These are phyloP conservation scores for Abrostola tripartita DNA, from an alignment of 2,888 invertebrate species.

Conservation along the genomic window DNA sequence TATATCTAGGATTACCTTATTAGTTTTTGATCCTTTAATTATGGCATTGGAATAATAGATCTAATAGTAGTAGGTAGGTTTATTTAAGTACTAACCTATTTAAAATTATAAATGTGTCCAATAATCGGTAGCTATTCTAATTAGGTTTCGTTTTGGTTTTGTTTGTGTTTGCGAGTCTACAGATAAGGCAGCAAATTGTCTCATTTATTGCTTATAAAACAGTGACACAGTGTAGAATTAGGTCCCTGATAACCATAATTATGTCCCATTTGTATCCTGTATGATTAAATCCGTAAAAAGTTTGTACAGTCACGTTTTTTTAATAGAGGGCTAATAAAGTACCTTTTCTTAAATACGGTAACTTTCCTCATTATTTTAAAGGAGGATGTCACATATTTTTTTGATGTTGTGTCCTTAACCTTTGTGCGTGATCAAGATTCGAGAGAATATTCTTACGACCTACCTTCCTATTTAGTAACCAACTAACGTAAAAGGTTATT, in stretches of 20 bases:
- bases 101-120: neutral
- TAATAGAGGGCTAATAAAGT: no score
- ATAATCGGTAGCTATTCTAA: neutral
- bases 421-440: no score
- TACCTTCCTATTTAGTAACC: no score
- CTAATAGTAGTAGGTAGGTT: neutral
- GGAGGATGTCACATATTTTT: no score
- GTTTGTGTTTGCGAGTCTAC: constrained; percentile 30
- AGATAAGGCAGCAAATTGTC: constrained; percentile 39
- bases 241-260: constrained; percentile 52
- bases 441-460: no score
- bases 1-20: no score
- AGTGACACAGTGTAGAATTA: constrained; percentile 46
- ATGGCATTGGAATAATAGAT: no score
- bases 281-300: neutral
- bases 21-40: no score
- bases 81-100: neutral
- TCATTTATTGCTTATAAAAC: constrained; percentile 28
- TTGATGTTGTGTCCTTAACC: no score
- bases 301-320: neutral
- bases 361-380: no score
- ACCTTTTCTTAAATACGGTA: no score
- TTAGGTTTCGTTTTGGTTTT: constrained; percentile 29
- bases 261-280: constrained; percentile 28
- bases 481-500: no score